These are phyloP conservation scores for Notocelia uddmanniana DNA, from an alignment of 2,888 invertebrate species.

Conservation along the genomic window DNA sequence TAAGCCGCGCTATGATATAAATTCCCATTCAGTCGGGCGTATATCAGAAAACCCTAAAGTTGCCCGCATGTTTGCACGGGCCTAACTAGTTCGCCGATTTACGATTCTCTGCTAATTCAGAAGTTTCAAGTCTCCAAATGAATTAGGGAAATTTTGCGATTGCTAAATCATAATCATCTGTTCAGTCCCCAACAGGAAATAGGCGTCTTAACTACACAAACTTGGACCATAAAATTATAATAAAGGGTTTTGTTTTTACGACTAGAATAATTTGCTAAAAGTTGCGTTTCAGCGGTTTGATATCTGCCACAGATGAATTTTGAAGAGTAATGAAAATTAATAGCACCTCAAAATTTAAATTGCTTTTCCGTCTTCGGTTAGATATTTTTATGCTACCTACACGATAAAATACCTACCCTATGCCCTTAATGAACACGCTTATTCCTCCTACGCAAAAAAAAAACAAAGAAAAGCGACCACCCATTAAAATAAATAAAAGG, in stretches of 20 bases:
- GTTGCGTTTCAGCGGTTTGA: constrained; percentile 67
- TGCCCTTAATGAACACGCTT: constrained; percentile 67
- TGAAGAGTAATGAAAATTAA: constrained; percentile 10
- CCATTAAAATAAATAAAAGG: constrained; percentile 86
- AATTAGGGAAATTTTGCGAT: constrained; percentile 60
- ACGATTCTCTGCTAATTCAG: constrained; percentile 30
- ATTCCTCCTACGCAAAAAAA: constrained; percentile 74
- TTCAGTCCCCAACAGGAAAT: constrained; percentile 71
- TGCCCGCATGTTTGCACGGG: constrained; percentile 53
- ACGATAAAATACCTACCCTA: constrained; percentile 65
- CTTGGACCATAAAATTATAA: constrained; percentile 78
- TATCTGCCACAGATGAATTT: constrained; percentile 37
- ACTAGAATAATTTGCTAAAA: constrained; percentile 72
- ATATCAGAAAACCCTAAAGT: constrained; percentile 73
- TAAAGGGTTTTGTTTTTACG: constrained; percentile 79
- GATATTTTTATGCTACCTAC: constrained; percentile 62
- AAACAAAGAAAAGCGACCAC: constrained; percentile 81
- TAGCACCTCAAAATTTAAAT: neutral
- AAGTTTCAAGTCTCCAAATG: constrained; percentile 49
- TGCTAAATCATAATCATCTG: constrained; percentile 68
- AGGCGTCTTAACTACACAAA: constrained; percentile 72
- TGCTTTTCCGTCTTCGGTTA: constrained; percentile 57
- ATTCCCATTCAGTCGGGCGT: constrained; percentile 76
- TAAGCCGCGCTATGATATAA: constrained; percentile 83
- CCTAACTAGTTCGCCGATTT: constrained; percentile 42